Base-by-base conservation (phyloP, 2,113 vertebrate genomes). In the Salvelinus alpinus region DNA sequence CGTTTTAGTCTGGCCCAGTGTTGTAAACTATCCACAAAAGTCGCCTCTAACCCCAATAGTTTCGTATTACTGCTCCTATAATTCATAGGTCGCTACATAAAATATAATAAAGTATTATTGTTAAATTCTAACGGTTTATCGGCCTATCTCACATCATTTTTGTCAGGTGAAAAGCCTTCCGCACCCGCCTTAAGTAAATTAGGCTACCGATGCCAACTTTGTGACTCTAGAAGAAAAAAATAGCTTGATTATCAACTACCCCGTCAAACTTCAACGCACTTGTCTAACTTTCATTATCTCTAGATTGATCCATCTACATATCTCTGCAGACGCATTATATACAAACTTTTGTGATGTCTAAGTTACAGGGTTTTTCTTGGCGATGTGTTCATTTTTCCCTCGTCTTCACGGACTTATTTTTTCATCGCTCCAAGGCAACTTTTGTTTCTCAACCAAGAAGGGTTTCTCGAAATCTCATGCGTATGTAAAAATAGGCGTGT, bases 341-440 rank as follows among this genome's bases (percentile, higher is more conserved):
- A 22, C 22, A n/a, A 62, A 22, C 20, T 11, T 18, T 62, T 9
- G 59, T 62, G 9, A 22, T 16, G n/a, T 66, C 64, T 64, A 64
- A 8, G 7, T 20, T 12, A 31, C 24, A 13, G 24, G 25, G 51
- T 18, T 18, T 54, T 22, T 70, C 65, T 51, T 18, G 14, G 31
- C 8, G 27, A 70, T 77, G 14, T 69, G 31, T 51, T 60, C 5
- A 65, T 72, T 72, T n/a, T 76, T 64, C 72, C 65, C 48, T 31
- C 71, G 31, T 64, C 64, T 66, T 67, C 75, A 66, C 64, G 34
- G 72, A 31, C 51, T 75, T 16, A 11, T 64, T 69, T 82, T 74
- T 85, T 81, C 75, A 70, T 74, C 71, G 54, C 86, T 80, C 59
- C 74, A 77, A 73, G 77, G 86, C 82, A 59, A 87, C 82, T 75